Base-by-base conservation (phyloP, 1,140 invertebrate genomes). In the Zaprionus ghesquierei region DNA sequence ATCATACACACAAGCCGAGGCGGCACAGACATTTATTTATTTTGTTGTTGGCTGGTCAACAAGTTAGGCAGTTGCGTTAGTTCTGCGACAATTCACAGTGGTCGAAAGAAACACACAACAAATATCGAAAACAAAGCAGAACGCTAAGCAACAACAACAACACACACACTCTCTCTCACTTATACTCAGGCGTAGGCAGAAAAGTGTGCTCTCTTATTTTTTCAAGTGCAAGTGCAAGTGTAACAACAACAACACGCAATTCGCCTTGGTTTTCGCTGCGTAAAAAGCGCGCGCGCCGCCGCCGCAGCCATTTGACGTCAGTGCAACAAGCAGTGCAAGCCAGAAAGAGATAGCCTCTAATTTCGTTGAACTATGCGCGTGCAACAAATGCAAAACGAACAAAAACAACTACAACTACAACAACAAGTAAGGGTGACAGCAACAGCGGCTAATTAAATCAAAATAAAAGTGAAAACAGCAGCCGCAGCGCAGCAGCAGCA, bases 11-110 rank as follows among this genome's bases (percentile, higher is more conserved):
- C 66, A 59, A 78, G 74, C 65, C 53, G 53, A 55, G 35, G 35
- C 35, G n/a, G 53, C 50, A 38, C 74, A 60, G 69, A 66, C 73
- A 44, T 59, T 66, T 66, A 44, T 59, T 66, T 66, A 72, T 61
- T 69, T 77, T 81, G 79, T 81, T 81, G 79, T 81, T 81, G 79
- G 79, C 70, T 73, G 70, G 56, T 61, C 70, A 73, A 73, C 64
- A 73, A 73, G 70, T 73, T 69, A 73, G 70, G 70, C 64, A 68
- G 70, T 56, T 73, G 61, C 59, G 62, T 60, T 59, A 74, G 31
- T 72, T 61, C 41, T 75, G 1, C 65, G 51, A 4, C n/a, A 31
- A 23, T 58, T 65, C 33, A 22, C 62, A 20, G 51, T 51, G 22
- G 20, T 23, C 31, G 10, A 69, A 50, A 29, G 27, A 29, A 29